Base-by-base conservation (phyloP, 2,797 vertebrate species). In the Pangasius mekongensis region DNA sequence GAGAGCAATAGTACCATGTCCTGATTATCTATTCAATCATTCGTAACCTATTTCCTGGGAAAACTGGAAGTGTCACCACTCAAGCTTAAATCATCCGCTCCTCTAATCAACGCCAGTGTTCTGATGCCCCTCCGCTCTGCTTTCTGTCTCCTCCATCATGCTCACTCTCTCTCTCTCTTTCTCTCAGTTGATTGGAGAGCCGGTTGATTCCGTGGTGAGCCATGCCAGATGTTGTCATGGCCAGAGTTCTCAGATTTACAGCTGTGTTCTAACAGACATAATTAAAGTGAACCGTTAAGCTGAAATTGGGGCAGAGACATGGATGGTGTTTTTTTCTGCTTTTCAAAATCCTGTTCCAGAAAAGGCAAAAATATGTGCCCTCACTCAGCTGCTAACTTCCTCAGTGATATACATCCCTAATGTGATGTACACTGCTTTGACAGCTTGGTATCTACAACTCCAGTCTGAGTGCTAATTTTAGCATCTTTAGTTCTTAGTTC, bases 71-170 rank as follows among this genome's bases (percentile, higher is more conserved):
- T 89, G 87, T 91, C 84, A 89, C 84, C 90, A 92, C 90, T 89
- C 89, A 82, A 80, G 87, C 88, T 85, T 92, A 92, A 91, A 90
- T 93, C 90, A 93, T 91, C 89, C 87, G 86, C 90, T 89, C 83
- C 89, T 91, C 91, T 93, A 91, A 92, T 82, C 60, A 89, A 85
- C 84, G 27, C 62, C 83, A 90, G 89, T 85, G 87, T 92, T 94
- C 83, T 87, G 85, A 93, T 91, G 93, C 91, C 92, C 89, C 89
- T 91, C 90, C 83, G 87, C 74, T 89, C 89, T 89, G 84, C 87
- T 90, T 90, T 91, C 92, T 91, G 92, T 95, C 93, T 95, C 92
- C 94, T 93, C 92, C 91, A 88, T 92, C 92, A 91, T 2, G 0
- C 83, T 62, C 56, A 8, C 80, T 27, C 81, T 64, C 86, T 49